These are phyloP conservation scores for Drosophila buzzatii DNA, from an alignment of 2,888 invertebrate genomes.

Conservation along the genomic window DNA sequence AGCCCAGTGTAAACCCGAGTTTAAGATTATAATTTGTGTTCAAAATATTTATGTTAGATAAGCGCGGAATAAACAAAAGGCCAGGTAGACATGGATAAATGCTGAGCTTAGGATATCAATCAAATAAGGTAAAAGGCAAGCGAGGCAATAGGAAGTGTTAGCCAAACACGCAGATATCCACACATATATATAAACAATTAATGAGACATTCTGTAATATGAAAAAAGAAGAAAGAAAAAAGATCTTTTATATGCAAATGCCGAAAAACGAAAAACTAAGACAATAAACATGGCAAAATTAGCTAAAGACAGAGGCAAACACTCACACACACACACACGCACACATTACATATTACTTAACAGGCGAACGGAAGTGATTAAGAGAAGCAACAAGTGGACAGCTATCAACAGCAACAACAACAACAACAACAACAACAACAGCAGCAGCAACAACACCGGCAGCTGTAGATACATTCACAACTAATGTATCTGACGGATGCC, in stretches of 20 bases:
- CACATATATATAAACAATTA: neutral
- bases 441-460: slow-evolving; percentile 2
- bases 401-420: slow-evolving; percentile 18
- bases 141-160: neutral
- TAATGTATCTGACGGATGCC: slow-evolving; percentile 45
- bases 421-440: neutral
- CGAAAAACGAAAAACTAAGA: slow-evolving; percentile 22
- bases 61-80: neutral
- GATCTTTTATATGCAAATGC: slow-evolving; percentile 29
- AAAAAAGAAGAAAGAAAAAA: slow-evolving; percentile 9
- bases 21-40: slow-evolving; percentile 20
- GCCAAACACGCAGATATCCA: too few species aligned
- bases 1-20: slow-evolving; percentile 15
- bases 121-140: slow-evolving; percentile 13
- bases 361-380: slow-evolving; percentile 75
- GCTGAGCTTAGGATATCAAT: slow-evolving; percentile 19
- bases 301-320: slow-evolving; percentile 42
- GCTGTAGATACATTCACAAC: slow-evolving; percentile 27
- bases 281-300: slow-evolving; percentile 57
- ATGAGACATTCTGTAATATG: slow-evolving; percentile 38
- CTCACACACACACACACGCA: neutral
- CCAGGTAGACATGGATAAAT: slow-evolving; percentile 3
- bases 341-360: slow-evolving; percentile 60
- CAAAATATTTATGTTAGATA: slow-evolving; percentile 30
- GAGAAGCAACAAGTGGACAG: slow-evolving; percentile 57